Evolutionary conservation across 2,888 invertebrate species (phyloP).

Genomic region (Amiota mariae): DNA sequence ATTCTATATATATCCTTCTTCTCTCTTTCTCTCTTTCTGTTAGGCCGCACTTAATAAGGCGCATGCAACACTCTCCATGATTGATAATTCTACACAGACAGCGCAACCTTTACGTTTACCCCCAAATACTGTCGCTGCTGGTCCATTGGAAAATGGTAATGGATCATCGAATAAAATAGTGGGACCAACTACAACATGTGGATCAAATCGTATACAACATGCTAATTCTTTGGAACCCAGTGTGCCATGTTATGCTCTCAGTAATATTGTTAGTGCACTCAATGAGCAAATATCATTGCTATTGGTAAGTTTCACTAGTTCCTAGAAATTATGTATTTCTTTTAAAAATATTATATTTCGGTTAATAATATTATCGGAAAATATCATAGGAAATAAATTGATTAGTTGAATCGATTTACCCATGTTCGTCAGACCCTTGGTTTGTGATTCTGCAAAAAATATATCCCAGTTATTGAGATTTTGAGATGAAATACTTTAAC

Average conservation of each 20-base stretch:
- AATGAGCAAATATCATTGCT: slow-evolving; percentile 81
- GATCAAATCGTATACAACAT: slow-evolving; percentile 73
- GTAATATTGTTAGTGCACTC: slow-evolving; percentile 79
- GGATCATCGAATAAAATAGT: not conserved
- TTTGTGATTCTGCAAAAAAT: too few species aligned
- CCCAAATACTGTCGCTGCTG: slow-evolving; percentile 31
- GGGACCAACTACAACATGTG: slow-evolving; percentile 57
- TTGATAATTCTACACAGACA: slow-evolving; percentile 62
- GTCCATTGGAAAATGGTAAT: slow-evolving; percentile 28
- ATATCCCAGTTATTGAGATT: too few species aligned
- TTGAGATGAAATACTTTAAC: too few species aligned
- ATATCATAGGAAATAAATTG: too few species aligned
- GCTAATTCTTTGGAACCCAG: slow-evolving; percentile 75
- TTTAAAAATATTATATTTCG: not conserved
- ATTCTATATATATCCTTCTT: too few species aligned
- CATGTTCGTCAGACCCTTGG: too few species aligned
- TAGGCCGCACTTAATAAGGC: slow-evolving; percentile 56
- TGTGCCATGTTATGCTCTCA: slow-evolving; percentile 78
- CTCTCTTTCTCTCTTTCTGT: not conserved
- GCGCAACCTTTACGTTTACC: slow-evolving; percentile 30
- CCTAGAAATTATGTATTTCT: not conserved
- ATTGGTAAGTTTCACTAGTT: slow-evolving; percentile 74
- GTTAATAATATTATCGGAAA: too few species aligned
- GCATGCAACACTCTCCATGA: slow-evolving; percentile 51
- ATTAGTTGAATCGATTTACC: too few species aligned